Evolutionary conservation across 2,797 vertebrate species (phyloP), one percentile per base, ranked within the genome.

Genomic region (Oryzias dopingdopingensis): DNA sequence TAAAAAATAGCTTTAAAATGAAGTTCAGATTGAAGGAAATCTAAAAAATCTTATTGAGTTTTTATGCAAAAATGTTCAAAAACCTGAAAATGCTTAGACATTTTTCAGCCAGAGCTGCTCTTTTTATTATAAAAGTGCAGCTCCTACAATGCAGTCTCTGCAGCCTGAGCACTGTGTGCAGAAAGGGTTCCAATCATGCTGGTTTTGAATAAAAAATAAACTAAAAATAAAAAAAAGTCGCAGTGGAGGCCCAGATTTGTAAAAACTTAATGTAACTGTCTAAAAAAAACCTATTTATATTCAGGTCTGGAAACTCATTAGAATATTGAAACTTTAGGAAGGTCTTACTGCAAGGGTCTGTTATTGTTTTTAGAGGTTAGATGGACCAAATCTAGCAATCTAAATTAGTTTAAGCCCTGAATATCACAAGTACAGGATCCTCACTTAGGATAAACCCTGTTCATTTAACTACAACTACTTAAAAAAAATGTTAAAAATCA

Each of bases 371-470:
- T 16, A 69, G 52, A 66, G 42, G 52, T 65, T 63, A 55, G 3
- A 16, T 66, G 54, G 12, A 43, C 14, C 13, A 26, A 49, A 53
- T 48, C 47, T 58, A 14, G 15, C 24, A 18, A 67, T 59, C 17
- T 40, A 62, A 55, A 62, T 76, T 43, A 45, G 24, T 72, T 13
- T 48, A 18, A 16, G 48, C 32, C 26, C 44, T 58, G 5, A 24
- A 40, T 52, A 45, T 48, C 56, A 52, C 49, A 48, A 29, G 45
- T 41, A 45, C 46, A 76, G 57, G 15, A 53, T 49, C 17, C 54
- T 48, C 6, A 44, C 43, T 49, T 43, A 14, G 43, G 46, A 60
- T 20, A 64, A 62, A 61, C 63, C 49, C 52, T 71, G 62, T 57
- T 65, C 61, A 46, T 23, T 59, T 58, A 16, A 53, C 24, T 54